A percentile compares a stretch with the other conserved stretches of the same genome.
These are phyloP conservation scores for Graptemys geographica DNA, from an alignment of 2,797 vertebrate species.

Conservation along the genomic window DNA sequence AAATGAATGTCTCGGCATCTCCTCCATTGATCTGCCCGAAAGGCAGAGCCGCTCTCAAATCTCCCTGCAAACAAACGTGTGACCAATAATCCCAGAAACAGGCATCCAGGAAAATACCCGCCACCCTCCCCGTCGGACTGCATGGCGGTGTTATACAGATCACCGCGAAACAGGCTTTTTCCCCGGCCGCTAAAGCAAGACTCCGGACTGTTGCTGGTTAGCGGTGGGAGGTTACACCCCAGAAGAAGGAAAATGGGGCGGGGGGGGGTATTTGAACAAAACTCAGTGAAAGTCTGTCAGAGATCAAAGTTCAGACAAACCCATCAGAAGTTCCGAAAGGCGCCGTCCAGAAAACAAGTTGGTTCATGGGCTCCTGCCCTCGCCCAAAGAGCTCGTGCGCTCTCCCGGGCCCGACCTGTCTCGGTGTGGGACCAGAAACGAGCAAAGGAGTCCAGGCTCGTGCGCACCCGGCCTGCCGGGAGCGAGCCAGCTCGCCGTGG, in stretches of 20 bases:
- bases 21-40: too few relatives aligned
- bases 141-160: rapidly evolving
- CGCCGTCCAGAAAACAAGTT: not conserved
- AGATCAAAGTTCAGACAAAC: not conserved
- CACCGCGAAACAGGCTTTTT: too few relatives aligned
- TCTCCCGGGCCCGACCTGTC: not conserved
- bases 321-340: not conserved
- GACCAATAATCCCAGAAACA: not conserved
- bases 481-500: too few relatives aligned
- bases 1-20: not conserved
- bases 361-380: not conserved
- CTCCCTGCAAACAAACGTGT: not conserved
- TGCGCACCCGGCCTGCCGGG: too few relatives aligned
- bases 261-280: not conserved
- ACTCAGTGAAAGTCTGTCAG: not conserved
- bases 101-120: not conserved
- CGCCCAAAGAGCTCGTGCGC: not conserved
- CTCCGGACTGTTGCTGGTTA: not conserved
- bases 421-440: too few relatives aligned
- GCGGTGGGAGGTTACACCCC: not conserved
- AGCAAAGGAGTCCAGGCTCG: too few relatives aligned
- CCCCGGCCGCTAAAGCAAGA: not conserved
- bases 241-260: not conserved
- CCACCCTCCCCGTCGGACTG: rapidly evolving
- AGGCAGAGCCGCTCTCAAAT: too few relatives aligned